phyloP scores from a whole-genome alignment of 2,797 vertebrate species.

The Bryconaethiops microstoma region DNA sequence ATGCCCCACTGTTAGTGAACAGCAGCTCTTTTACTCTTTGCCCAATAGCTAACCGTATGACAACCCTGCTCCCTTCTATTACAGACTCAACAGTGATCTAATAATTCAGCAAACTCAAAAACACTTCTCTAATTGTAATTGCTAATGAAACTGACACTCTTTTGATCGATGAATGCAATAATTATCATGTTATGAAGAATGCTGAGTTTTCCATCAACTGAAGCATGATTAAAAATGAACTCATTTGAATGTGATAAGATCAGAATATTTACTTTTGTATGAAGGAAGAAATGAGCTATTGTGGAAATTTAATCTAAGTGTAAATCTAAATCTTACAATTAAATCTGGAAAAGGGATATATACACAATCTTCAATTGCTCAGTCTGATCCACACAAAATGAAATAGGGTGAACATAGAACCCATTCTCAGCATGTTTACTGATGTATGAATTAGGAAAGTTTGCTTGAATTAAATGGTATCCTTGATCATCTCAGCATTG shows the following conservation, averaged over 20 bases:
- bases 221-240: constrained; percentile 31
- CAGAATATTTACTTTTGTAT: constrained; percentile 38
- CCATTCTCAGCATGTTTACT: background rate
- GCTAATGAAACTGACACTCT: constrained; percentile 21
- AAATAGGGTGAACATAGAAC: background rate
- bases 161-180: constrained; percentile 44
- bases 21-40: no score
- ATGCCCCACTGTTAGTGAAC: constrained; percentile 3
- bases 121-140: constrained; percentile 20
- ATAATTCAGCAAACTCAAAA: background rate
- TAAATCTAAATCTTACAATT: background rate
- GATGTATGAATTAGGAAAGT: no score
- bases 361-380: background rate
- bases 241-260: constrained; percentile 42
- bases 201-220: constrained; percentile 39
- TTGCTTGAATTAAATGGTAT: no score
- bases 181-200: constrained; percentile 38
- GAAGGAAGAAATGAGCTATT: constrained; percentile 18
- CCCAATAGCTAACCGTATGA: background rate
- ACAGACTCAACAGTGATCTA: background rate
- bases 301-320: constrained; percentile 2
- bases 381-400: background rate
- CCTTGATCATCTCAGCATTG: no score
- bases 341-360: background rate
- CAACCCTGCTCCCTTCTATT: constrained; percentile 5